These are phyloP conservation scores for Gila robusta DNA, from an alignment of 2,797 vertebrate species.

Conservation along the genomic window DNA sequence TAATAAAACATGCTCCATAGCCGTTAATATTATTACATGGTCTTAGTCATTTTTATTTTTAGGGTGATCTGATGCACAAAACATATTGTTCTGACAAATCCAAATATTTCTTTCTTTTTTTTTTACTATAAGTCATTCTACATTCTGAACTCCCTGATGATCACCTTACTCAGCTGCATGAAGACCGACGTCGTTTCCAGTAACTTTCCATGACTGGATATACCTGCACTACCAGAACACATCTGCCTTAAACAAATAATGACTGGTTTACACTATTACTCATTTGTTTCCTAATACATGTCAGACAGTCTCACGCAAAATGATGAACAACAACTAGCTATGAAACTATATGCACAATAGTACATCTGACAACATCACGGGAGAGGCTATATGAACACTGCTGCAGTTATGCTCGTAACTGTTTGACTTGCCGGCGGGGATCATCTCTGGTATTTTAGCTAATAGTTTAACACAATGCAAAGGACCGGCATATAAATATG, in stretches of 20 bases:
- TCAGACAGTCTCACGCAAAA: neutral
- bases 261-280: neutral
- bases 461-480: neutral
- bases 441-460: neutral
- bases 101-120: neutral
- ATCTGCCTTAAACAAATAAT: slow-evolving; percentile 4
- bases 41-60: neutral
- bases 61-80: neutral
- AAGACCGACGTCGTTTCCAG: neutral
- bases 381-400: neutral
- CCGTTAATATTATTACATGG: neutral
- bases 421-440: neutral
- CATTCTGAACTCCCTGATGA: neutral
- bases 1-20: neutral
- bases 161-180: neutral
- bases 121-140: neutral
- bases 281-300: neutral
- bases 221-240: slow-evolving; percentile 23
- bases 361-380: neutral
- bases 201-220: slow-evolving; percentile 16
- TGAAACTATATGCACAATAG: neutral
- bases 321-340: neutral
- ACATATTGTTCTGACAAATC: slow-evolving; percentile 1
- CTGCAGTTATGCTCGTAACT: neutral
- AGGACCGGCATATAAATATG: neutral